phyloP scores from a whole-genome alignment of 2,888 invertebrate genomes.

The Dryomyza anilis region DNA sequence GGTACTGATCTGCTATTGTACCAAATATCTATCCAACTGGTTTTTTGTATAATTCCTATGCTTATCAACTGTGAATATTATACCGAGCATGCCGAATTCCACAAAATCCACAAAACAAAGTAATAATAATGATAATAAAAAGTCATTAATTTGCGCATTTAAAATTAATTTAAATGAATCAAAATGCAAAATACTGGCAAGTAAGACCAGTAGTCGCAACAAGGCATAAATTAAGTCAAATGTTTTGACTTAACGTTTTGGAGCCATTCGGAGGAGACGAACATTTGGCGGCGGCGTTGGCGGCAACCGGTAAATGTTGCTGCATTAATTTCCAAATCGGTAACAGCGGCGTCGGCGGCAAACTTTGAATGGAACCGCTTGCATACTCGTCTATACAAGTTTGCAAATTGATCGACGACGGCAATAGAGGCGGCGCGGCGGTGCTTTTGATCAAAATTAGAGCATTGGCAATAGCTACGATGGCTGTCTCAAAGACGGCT shows the following conservation, averaged over 20 bases:
- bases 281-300: neutral
- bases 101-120: too few relatives aligned
- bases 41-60: too few relatives aligned
- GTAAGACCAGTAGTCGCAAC: slow-evolving; percentile 60
- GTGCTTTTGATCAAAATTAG: slow-evolving; percentile 3
- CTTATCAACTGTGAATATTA: too few relatives aligned
- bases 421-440: too few relatives aligned
- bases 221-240: slow-evolving; percentile 59
- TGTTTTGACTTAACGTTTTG: slow-evolving; percentile 57
- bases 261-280: slow-evolving; percentile 23
- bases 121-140: too few relatives aligned
- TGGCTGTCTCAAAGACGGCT: neutral
- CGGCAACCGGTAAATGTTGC: slow-evolving; percentile 11
- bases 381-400: slow-evolving; percentile 5
- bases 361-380: neutral
- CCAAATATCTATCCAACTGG: too few relatives aligned
- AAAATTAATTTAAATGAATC: slow-evolving; percentile 5
- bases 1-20: too few relatives aligned
- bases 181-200: slow-evolving; percentile 41
- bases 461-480: neutral
- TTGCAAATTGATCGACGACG: neutral
- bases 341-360: neutral
- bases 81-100: too few relatives aligned
- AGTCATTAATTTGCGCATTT: slow-evolving; percentile 10
- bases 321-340: slow-evolving; percentile 4